Evolutionary conservation across 2,113 vertebrate species (phyloP).

Genomic region (Salminus brasiliensis): DNA sequence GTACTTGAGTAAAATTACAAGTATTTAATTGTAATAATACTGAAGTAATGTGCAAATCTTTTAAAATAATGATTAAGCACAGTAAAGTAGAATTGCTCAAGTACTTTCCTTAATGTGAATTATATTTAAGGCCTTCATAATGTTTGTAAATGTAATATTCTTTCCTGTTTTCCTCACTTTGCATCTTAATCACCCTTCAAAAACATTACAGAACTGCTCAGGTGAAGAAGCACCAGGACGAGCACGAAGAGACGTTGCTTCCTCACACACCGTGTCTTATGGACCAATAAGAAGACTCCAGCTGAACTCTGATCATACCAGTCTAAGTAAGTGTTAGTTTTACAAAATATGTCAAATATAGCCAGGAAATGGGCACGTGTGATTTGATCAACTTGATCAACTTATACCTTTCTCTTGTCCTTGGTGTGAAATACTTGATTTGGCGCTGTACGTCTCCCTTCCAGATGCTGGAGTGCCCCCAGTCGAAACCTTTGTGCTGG

Average conservation of each 20-base stretch:
- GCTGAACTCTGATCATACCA: constrained; percentile 48
- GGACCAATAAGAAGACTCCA: constrained; percentile 72
- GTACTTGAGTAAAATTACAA: no score
- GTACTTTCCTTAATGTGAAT: background rate
- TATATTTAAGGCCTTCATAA: background rate
- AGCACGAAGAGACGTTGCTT: constrained; percentile 65
- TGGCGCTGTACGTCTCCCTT: constrained; percentile 2
- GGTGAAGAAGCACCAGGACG: constrained; percentile 61
- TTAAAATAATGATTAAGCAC: no score
- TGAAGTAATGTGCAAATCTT: no score
- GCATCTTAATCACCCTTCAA: background rate
- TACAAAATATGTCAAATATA: background rate
- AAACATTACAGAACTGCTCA: constrained; percentile 72
- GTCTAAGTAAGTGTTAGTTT: constrained; percentile 56
- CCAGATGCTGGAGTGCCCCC: constrained; percentile 62
- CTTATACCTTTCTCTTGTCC: background rate
- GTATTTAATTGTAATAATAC: no score
- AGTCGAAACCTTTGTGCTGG: constrained; percentile 73
- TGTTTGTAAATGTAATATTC: background rate
- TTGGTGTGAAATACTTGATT: constrained; percentile 3
- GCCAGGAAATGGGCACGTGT: no score
- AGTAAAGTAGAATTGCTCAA: no score
- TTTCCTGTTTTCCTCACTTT: background rate
- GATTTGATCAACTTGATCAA: background rate
- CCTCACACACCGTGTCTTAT: constrained; percentile 71